These are phyloP conservation scores for Drosophila hydei DNA, from an alignment of 1,140 invertebrate genomes.

Conservation along the genomic window DNA sequence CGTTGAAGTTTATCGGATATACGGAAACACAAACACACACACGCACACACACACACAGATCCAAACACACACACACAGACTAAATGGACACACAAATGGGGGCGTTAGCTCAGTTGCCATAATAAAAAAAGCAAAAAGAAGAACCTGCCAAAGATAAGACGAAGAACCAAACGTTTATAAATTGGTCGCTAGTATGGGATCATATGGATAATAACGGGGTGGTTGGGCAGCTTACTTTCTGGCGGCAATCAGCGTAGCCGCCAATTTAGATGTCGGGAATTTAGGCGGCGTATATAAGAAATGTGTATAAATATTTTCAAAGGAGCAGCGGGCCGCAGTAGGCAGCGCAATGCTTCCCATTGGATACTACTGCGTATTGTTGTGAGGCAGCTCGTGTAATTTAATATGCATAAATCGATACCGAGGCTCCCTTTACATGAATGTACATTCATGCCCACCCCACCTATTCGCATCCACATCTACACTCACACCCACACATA, in stretches of 20 bases:
- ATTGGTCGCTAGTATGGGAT: conserved; percentile 73
- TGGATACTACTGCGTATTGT: conserved; percentile 33
- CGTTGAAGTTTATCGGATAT: conserved; percentile 30
- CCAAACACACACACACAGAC: background rate
- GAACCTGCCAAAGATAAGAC: conserved; percentile 59
- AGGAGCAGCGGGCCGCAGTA: conserved; percentile 30
- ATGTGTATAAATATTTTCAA: conserved; percentile 68
- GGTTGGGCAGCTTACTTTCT: background rate
- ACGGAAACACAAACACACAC: background rate
- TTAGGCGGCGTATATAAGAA: conserved; percentile 67
- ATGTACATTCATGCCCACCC: background rate
- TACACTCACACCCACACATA: background rate
- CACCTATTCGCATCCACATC: conserved; percentile 6
- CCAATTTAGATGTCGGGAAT: conserved; percentile 72
- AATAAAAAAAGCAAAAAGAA: conserved; percentile 3
- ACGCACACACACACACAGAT: background rate
- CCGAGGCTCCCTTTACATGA: conserved; percentile 21
- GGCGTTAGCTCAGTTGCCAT: conserved; percentile 19
- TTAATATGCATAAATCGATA: conserved; percentile 80
- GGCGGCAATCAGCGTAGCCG: conserved; percentile 38
- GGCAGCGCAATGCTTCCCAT: conserved; percentile 10
- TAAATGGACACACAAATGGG: conserved; percentile 25
- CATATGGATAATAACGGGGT: conserved; percentile 64
- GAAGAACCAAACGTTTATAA: conserved; percentile 73
- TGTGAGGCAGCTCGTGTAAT: conserved; percentile 61